Base-by-base conservation (phyloP, 2,113 vertebrate species). In the Triplophysa dalaica region DNA sequence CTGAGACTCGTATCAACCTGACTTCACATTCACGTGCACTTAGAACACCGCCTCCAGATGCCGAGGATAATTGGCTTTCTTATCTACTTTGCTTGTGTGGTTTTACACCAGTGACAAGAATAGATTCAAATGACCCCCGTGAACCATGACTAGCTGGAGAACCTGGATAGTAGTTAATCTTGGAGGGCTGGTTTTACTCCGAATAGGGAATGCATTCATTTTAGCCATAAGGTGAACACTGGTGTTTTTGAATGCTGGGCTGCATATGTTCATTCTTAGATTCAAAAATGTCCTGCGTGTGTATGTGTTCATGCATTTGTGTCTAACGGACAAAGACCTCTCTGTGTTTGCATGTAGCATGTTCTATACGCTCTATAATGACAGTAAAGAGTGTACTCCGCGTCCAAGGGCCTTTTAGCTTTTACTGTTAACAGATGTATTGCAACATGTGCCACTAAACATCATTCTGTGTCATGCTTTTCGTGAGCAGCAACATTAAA, bases 1-100 rank as follows among this genome's bases (percentile, higher is more conserved):
- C n/a, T 24, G 66, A 68, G 66, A 1, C 14, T 50, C 6, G 1
- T 41, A n/a, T 29, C 12, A 19, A n/a, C 41, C 22, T 26, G 58
- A 29, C 21, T 63, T 26, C 8, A 62, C 19, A 17, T 75, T 8
- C 60, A 62, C 6, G 5, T 63, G 43, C 61, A 21, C 3, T 75
- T 29, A 75, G 16, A 75, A 65, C 61, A 16, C 45, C 24, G 11
- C 61, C 45, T 76, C 61, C 48, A 24, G 62, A 54, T 77, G 48
- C 24, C 52, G 64, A 54, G 26, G 75, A 33, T 77, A 65, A 77
- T 66, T 77, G 75, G 75, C 75, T 77, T 77, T 63, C 61, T 63
- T 77, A 77, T 52, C 43, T 77, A 1, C 45, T 65, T 45, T 64
- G 45, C 62, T 65, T 64, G 26, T 17, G 62, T 77, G 19, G 45